Conservation (phyloP, 2,113 vertebrate species). For the Isichthys henryi region DNA sequence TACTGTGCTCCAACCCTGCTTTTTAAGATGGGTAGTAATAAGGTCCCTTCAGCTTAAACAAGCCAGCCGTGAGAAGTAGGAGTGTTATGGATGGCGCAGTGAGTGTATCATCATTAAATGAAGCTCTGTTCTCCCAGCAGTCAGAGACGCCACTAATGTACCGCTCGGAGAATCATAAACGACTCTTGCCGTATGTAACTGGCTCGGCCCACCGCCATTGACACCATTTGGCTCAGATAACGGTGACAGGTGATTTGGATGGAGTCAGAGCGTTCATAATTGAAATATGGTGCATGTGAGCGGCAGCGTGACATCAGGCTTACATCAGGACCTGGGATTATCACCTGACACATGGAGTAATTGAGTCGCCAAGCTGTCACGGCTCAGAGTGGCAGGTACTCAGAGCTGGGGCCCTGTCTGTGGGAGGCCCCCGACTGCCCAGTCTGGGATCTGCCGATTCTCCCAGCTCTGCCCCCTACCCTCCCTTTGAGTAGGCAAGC, state of each 20-base stretch:
- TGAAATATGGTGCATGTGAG: slow-evolving; percentile 97
- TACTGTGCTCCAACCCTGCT: not conserved
- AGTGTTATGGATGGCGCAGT: slow-evolving; percentile 78
- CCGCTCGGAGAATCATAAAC: slow-evolving; percentile 96
- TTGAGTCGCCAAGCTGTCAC: slow-evolving; percentile 94
- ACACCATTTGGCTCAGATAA: slow-evolving; percentile 84
- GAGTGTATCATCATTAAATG: slow-evolving; percentile 99
- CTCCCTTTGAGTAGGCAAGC: not conserved
- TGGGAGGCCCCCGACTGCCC: not conserved
- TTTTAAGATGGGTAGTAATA: not conserved
- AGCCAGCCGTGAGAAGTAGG: slow-evolving; percentile 74
- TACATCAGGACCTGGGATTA: slow-evolving; percentile 94
- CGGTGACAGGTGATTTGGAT: slow-evolving; percentile 86
- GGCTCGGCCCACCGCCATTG: slow-evolving; percentile 99
- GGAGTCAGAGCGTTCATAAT: slow-evolving; percentile 82
- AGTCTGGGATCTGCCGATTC: not conserved
- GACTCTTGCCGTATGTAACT: slow-evolving; percentile 96
- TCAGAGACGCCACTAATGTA: slow-evolving; percentile 94
- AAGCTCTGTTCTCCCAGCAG: slow-evolving; percentile 86
- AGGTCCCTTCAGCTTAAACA: slow-evolving; percentile 71
- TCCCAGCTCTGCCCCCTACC: not conserved
- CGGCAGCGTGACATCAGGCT: slow-evolving; percentile 65
- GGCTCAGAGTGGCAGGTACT: slow-evolving; percentile 64
- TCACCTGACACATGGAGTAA: slow-evolving; percentile 93
- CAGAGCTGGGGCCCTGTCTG: slow-evolving; percentile 63